Percentiles rank a stretch among this genome's conserved stretches.
Evolutionary conservation across 2,797 vertebrate genomes (phyloP).

Genomic region (Melanotaenia maccullochi): DNA sequence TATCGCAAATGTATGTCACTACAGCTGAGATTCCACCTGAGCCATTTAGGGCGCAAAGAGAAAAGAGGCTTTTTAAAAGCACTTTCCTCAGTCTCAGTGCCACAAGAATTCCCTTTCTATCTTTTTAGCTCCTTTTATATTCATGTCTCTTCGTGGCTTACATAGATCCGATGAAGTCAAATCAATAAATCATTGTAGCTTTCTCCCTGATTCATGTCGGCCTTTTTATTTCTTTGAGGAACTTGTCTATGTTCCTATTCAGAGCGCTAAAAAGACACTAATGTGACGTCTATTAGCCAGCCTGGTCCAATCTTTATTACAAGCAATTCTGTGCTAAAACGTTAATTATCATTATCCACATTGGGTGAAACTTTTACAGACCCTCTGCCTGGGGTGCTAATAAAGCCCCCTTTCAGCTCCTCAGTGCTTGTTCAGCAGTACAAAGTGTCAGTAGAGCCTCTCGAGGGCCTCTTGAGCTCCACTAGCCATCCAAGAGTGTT

Average conservation of each 20-base stretch:
- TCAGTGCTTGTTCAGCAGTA: constrained; percentile 47
- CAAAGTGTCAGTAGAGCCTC: constrained; percentile 54
- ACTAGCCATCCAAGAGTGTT: constrained; percentile 57
- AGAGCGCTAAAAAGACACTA: background rate
- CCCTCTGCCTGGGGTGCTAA: constrained; percentile 15
- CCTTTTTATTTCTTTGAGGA: constrained; percentile 19
- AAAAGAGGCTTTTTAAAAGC: constrained; percentile 18
- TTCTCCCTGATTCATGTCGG: constrained; percentile 22
- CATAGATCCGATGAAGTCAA: constrained; percentile 27
- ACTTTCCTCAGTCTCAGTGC: background rate
- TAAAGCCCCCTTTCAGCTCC: constrained; percentile 47
- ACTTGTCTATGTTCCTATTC: constrained; percentile 7
- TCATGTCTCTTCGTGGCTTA: background rate
- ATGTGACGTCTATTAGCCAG: background rate
- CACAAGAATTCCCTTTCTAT: background rate
- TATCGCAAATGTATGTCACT: background rate
- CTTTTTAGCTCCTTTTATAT: constrained; percentile 11
- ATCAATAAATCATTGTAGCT: constrained; percentile 27
- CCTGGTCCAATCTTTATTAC: background rate
- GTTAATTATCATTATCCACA: background rate
- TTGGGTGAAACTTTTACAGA: constrained; percentile 14
- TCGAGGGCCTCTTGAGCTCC: constrained; percentile 53
- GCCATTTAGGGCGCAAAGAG: background rate
- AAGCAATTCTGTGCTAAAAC: background rate
- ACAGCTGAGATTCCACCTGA: background rate